Evolutionary conservation across 2,113 vertebrate species (phyloP).

Genomic region (Pseudorectes ferrugineus): DNA sequence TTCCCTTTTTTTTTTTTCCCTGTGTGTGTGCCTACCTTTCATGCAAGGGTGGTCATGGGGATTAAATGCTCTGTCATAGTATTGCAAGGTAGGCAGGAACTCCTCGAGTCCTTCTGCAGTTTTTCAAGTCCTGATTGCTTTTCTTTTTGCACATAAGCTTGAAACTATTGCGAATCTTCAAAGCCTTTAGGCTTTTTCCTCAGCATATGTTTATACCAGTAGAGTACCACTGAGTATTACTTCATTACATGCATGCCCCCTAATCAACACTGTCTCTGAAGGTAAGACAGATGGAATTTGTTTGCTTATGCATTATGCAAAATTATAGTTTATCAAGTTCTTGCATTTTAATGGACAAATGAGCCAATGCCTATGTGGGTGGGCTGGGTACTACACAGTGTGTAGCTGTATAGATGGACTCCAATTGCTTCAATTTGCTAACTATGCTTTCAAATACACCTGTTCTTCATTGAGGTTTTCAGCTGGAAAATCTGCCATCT

Average conservation of each 20-base stretch:
- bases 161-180: not conserved
- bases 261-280: slow-evolving; percentile 19
- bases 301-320: slow-evolving; percentile 47
- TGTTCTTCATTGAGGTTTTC: slow-evolving; percentile 31
- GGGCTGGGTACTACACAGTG: not conserved
- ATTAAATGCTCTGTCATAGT: not conserved
- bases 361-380: not conserved
- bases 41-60: not conserved
- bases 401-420: not conserved
- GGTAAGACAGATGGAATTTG: slow-evolving; percentile 39
- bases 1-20: not conserved
- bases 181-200: slow-evolving; percentile 17
- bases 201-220: not conserved
- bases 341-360: not conserved
- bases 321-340: slow-evolving; percentile 46
- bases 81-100: not conserved
- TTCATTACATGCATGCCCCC: not conserved
- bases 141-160: not conserved
- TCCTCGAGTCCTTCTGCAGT: not conserved
- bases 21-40: not conserved
- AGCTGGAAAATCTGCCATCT: slow-evolving; percentile 36
- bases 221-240: not conserved
- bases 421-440: not conserved
- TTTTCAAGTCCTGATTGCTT: not conserved
- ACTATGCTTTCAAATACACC: slow-evolving; percentile 1